A percentile compares a stretch with the other conserved stretches of the same genome.
Conservation (phyloP, 2,888 invertebrate genomes). For the Perdita meconis region DNA sequence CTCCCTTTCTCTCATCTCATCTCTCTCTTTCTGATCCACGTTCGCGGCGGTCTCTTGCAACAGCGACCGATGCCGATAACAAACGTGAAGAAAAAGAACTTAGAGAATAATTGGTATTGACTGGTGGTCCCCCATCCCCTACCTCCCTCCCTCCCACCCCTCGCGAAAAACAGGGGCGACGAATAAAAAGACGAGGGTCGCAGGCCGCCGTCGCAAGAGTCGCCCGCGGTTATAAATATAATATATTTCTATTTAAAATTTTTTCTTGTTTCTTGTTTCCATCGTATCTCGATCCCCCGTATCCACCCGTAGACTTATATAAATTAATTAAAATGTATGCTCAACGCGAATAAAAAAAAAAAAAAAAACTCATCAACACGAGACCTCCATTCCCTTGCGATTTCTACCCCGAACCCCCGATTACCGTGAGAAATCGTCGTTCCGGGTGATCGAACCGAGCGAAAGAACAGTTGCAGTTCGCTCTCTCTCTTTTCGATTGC, state of each 20-base stretch:
- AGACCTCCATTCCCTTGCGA: constrained; percentile 58
- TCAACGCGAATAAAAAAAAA: too few relatives aligned
- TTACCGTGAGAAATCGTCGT: constrained; percentile 70
- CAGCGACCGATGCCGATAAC: constrained; percentile 55
- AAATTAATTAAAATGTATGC: constrained; percentile 70
- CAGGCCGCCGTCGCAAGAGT: constrained; percentile 75
- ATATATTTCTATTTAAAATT: constrained; percentile 69
- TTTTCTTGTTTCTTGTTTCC: constrained; percentile 38
- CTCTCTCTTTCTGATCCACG: constrained; percentile 37
- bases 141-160: too few relatives aligned
- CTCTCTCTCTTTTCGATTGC: too few relatives aligned
- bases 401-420: constrained; percentile 54
- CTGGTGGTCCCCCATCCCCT: constrained; percentile 69
- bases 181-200: constrained; percentile 57
- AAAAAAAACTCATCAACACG: constrained; percentile 65
- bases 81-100: constrained; percentile 57
- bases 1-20: constrained; percentile 16
- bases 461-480: constrained; percentile 58
- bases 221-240: constrained; percentile 75
- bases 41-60: constrained; percentile 58
- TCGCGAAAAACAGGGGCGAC: constrained; percentile 37
- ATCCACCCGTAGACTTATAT: constrained; percentile 61
- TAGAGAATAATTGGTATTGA: constrained; percentile 70
- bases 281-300: constrained; percentile 22
- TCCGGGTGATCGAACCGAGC: too few relatives aligned